Percentiles rank a stretch among this genome's conserved stretches.
phyloP scores from a whole-genome alignment of 1,140 invertebrate genomes.

The Drosophila triauraria region DNA sequence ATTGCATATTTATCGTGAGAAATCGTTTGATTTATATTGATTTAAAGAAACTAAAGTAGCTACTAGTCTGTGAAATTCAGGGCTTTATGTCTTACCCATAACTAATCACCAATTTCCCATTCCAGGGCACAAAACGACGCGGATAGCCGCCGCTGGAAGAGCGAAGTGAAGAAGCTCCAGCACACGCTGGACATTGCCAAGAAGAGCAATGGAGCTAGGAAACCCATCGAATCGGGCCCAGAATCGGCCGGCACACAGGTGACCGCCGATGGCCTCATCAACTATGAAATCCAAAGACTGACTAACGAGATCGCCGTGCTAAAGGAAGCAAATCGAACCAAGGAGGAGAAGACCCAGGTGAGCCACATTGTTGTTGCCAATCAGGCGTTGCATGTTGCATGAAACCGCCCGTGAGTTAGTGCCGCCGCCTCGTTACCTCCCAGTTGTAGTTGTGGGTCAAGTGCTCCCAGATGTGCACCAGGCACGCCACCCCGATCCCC shows the following conservation, averaged over 20 bases:
- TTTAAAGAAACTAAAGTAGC: background rate
- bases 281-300: conserved; percentile 84
- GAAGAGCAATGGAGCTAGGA: conserved; percentile 62
- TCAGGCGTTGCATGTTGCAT: conserved; percentile 54
- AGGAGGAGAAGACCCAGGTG: conserved; percentile 83
- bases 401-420: conserved; percentile 23
- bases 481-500: conserved; percentile 51
- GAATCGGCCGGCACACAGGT: conserved; percentile 47
- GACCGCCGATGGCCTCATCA: conserved; percentile 70
- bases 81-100: background rate
- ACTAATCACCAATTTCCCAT: background rate
- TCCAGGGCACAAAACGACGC: conserved; percentile 81
- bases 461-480: conserved; percentile 63
- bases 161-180: conserved; percentile 80
- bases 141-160: conserved; percentile 81
- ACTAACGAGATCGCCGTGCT: conserved; percentile 81
- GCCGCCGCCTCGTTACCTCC: conserved; percentile 46
- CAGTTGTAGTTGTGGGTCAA: conserved; percentile 48
- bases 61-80: background rate
- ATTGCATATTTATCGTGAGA: background rate
- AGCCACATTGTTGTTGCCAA: conserved; percentile 12
- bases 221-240: conserved; percentile 52
- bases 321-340: conserved; percentile 78
- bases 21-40: background rate
- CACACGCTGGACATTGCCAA: conserved; percentile 69